Conservation (phyloP, 2,888 invertebrate species). For the Drosophila limbata region DNA sequence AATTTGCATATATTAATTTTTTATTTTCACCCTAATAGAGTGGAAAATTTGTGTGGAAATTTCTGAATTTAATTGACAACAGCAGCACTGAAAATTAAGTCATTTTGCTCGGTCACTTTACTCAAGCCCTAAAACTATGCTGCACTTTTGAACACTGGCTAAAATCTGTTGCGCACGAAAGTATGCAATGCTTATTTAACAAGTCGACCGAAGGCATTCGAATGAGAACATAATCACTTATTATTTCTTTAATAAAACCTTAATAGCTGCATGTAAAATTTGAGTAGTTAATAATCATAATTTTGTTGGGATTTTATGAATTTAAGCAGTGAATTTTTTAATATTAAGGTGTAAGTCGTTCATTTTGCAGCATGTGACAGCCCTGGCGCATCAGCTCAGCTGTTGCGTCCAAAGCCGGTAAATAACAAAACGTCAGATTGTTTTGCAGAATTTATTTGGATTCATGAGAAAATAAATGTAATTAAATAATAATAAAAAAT, state of each 20-base stretch:
- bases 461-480: too few species aligned
- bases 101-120: not conserved
- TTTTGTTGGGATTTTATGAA: too few species aligned
- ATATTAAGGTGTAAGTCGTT: not conserved
- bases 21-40: too few species aligned
- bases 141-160: not conserved
- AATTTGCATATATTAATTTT: too few species aligned
- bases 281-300: too few species aligned
- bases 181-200: not conserved
- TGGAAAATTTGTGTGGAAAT: too few species aligned
- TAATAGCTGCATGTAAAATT: too few species aligned
- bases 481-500: not conserved
- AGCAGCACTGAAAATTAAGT: not conserved
- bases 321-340: too few species aligned
- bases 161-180: not conserved
- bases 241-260: not conserved
- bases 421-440: not conserved
- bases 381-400: conserved; percentile 12
- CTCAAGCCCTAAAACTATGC: conserved; percentile 5
- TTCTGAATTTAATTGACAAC: too few species aligned
- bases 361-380: not conserved
- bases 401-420: not conserved
- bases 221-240: not conserved
- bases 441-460: not conserved
- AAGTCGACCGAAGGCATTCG: not conserved